Conservation (phyloP, 2,888 invertebrate species). For the Rhingia campestris region DNA sequence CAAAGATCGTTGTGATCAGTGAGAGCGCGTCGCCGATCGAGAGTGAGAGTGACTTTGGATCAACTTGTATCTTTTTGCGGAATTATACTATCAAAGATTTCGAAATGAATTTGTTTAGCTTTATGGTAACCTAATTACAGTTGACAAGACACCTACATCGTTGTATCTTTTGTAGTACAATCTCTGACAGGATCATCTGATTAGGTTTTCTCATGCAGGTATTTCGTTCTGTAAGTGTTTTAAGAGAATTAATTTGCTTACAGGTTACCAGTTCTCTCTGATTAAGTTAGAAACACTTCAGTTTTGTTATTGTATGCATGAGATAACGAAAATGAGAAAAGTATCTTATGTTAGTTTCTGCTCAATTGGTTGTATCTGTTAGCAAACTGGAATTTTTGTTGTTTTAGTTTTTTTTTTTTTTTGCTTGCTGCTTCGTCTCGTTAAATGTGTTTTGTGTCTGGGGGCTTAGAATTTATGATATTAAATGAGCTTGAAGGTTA, state of each 20-base stretch:
- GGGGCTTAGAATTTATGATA: constrained; percentile 56
- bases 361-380: constrained; percentile 59
- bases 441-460: constrained; percentile 29
- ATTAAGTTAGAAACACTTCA: constrained; percentile 45
- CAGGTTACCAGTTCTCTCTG: constrained; percentile 14
- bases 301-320: background rate
- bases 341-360: constrained; percentile 32
- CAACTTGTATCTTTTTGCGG: constrained; percentile 17
- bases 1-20: background rate
- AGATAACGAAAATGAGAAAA: constrained; percentile 35
- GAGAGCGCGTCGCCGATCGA: constrained; percentile 20
- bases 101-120: constrained; percentile 37
- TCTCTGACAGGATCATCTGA: constrained; percentile 56
- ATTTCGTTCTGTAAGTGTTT: background rate
- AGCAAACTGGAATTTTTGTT: constrained; percentile 55
- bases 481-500: constrained; percentile 68
- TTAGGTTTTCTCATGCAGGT: constrained; percentile 28
- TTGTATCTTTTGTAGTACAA: constrained; percentile 3
- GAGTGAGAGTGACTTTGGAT: constrained; percentile 18
- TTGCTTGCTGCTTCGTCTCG: background rate
- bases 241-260: constrained; percentile 42
- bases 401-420: constrained; percentile 7
- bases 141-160: constrained; percentile 33
- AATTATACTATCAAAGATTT: constrained; percentile 5
- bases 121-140: constrained; percentile 63